phyloP scores from a whole-genome alignment of 2,797 vertebrate genomes.

The Tolypeutes matacus region DNA sequence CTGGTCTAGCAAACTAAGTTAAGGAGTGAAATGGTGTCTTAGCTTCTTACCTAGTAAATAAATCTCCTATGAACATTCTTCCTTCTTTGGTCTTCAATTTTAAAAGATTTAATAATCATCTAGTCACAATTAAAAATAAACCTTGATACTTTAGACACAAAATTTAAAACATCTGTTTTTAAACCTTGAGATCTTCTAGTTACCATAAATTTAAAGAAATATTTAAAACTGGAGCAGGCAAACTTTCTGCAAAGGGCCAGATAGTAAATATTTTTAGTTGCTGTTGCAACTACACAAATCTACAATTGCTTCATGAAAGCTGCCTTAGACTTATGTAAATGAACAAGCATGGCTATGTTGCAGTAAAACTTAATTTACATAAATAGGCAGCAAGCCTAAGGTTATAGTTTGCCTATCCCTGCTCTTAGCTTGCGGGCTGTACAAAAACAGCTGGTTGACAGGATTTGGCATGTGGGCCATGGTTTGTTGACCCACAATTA shows the following conservation, averaged over 20 bases:
- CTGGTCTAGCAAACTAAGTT: neutral
- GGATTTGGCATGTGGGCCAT: neutral
- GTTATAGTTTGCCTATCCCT: neutral
- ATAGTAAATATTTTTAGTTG: neutral
- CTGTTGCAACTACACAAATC: neutral
- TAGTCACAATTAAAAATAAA: neutral
- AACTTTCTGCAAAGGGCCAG: neutral
- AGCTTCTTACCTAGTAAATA: neutral
- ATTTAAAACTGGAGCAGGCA: neutral
- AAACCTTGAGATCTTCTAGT: neutral
- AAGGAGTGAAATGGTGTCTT: neutral
- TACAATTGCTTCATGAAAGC: neutral
- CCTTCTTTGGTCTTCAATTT: neutral
- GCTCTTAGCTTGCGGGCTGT: neutral
- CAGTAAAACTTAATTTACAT: neutral
- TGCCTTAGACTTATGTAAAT: neutral
- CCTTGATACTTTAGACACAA: neutral
- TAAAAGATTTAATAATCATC: neutral
- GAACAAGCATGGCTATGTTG: neutral
- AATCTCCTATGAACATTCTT: neutral
- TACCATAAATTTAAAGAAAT: neutral
- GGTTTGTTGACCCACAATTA: neutral
- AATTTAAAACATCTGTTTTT: constrained; percentile 35
- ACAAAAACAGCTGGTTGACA: neutral
- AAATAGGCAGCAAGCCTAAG: neutral